These are phyloP conservation scores for Heterohyrax brucei DNA, from an alignment of 2,797 vertebrate species.

Conservation along the genomic window DNA sequence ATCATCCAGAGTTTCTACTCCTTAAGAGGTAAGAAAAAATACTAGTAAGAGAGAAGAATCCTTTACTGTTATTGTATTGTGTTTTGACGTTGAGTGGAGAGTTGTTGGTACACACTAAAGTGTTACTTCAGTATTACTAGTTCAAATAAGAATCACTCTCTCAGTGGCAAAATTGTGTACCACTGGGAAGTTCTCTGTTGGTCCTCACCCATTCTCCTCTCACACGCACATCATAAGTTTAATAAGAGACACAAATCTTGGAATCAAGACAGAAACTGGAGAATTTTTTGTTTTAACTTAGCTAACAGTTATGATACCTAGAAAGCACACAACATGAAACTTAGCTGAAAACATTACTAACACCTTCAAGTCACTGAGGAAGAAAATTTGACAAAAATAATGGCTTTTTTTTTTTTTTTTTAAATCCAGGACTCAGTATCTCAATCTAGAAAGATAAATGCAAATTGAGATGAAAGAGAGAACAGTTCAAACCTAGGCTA, in stretches of 20 bases:
- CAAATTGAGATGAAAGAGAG: neutral
- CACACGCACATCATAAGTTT: slow-evolving; percentile 41
- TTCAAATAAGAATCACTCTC: slow-evolving; percentile 44
- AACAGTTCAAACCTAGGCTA: neutral
- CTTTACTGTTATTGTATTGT: neutral
- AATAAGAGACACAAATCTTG: neutral
- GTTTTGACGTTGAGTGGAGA: slow-evolving; percentile 46
- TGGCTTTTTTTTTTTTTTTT: neutral
- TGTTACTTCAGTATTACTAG: neutral
- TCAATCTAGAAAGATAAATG: neutral
- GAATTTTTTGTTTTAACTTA: slow-evolving; percentile 23
- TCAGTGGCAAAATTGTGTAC: slow-evolving; percentile 6
- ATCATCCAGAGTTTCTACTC: neutral
- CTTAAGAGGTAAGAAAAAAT: neutral
- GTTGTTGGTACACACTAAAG: neutral
- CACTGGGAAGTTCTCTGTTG: neutral
- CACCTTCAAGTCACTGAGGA: neutral
- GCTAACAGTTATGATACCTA: neutral
- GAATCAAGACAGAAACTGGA: neutral
- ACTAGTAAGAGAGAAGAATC: neutral
- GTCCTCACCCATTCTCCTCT: neutral
- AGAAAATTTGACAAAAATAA: neutral
- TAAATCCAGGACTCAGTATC: neutral
- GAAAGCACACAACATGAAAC: neutral
- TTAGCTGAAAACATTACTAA: slow-evolving; percentile 12